Evolutionary conservation across 2,888 invertebrate species (phyloP), one percentile per base, ranked within the genome.

Genomic region (Cistogaster globosa): DNA sequence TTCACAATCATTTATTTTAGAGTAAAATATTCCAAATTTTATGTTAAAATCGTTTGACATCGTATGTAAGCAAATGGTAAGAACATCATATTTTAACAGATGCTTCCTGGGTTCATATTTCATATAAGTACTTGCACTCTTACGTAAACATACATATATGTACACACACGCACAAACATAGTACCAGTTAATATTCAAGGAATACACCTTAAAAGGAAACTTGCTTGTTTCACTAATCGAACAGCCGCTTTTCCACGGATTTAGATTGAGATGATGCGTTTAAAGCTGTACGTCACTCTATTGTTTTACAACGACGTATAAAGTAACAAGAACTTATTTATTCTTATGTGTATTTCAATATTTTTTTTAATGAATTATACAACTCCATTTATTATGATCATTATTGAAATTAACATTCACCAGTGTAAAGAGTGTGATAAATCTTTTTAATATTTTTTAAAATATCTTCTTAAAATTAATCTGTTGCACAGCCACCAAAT

Each of bases 311-410:
- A 62, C 53, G 16, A 57, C 48, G 48, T 36, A 8, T 16, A 6
- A 55, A 57, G 8, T 32, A 0, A 32, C 32, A 32, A 0, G 8
- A 7, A 0, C 32, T 32, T 8, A 26, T 26, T 32, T 65, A 18
- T 16, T 22, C 8, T 14, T 58, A 32, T 65, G 20, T 55, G 45
- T 58, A 11, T 38, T 36, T 26, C 9, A 38, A 20, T n/a, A 53
- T 42, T 69, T 62, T 18, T 32, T 55, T n/a, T n/a, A n/a, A 69
- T 63, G 62, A 45, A 78, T 71, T 53, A 78, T 20, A 62, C 11
- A 11, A 26, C 38, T 26, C 57, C 51, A 69, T 68, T 77, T n/a
- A 26, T 26, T 26, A 2, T 38, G 26, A 60, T 26, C 42, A 58
- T 20, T 22, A 48, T 26, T 26, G 32, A 53, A 63, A 78, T 62